Evolutionary conservation across 2,113 vertebrate genomes (phyloP).

Genomic region (Microcebus jonahi): DNA sequence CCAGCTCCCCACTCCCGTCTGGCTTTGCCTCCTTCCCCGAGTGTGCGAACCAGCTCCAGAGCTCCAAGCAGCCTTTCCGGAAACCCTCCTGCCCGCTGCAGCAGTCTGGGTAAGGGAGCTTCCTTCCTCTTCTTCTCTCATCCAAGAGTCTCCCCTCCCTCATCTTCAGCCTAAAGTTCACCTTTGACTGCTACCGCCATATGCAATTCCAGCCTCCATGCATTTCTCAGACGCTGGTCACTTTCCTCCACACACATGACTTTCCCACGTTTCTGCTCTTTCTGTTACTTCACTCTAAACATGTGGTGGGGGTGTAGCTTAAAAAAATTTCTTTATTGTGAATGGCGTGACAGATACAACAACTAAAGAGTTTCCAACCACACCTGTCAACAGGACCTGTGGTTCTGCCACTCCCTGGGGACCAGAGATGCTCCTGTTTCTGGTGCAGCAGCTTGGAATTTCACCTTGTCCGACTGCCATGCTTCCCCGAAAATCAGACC

Average conservation of each 20-base stretch:
- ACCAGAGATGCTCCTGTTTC: neutral
- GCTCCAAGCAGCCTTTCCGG: neutral
- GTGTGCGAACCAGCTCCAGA: neutral
- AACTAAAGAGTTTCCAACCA: neutral
- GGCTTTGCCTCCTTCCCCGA: neutral
- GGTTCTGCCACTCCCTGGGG: neutral
- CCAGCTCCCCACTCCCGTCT: neutral
- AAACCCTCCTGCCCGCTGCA: neutral
- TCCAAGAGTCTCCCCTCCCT: neutral
- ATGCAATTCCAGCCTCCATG: neutral
- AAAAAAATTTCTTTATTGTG: neutral
- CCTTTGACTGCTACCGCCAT: neutral
- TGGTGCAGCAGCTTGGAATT: slow-evolving; percentile 3
- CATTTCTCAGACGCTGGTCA: neutral
- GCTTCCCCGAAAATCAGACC: too few species aligned
- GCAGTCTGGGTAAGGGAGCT: neutral
- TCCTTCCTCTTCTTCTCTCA: slow-evolving; percentile 11
- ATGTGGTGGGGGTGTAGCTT: neutral
- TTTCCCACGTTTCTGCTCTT: neutral
- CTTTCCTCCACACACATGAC: neutral
- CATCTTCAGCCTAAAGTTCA: neutral
- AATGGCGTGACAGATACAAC: neutral
- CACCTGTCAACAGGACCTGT: slow-evolving; percentile 23
- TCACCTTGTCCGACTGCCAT: neutral
- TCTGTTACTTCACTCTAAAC: neutral